Evolutionary conservation across 2,797 vertebrate species (phyloP).

Genomic region (Manis javanica): DNA sequence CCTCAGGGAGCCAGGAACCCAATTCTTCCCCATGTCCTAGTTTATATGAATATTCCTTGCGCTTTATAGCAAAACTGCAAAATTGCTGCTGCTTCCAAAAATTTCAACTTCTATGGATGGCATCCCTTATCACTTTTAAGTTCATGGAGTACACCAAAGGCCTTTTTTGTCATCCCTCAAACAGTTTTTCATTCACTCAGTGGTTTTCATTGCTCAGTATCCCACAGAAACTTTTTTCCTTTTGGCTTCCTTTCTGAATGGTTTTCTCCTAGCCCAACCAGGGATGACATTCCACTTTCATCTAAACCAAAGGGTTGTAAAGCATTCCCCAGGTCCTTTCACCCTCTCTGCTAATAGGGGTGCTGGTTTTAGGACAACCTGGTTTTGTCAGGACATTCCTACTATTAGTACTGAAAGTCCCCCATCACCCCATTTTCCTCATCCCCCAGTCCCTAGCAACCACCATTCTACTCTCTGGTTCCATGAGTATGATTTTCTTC

Average conservation of each 20-base stretch:
- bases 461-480: neutral
- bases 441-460: neutral
- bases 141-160: neutral
- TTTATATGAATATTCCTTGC: neutral
- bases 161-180: neutral
- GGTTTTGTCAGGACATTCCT: neutral
- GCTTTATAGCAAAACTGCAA: neutral
- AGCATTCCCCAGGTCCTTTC: neutral
- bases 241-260: constrained; percentile 45
- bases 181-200: neutral
- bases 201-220: neutral
- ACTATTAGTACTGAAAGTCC: constrained; percentile 40
- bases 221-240: neutral
- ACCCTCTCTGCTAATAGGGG: neutral
- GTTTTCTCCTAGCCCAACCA: constrained; percentile 29
- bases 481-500: neutral
- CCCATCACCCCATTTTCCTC: neutral
- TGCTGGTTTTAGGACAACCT: constrained; percentile 40
- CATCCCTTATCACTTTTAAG: neutral
- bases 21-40: neutral
- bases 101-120: neutral
- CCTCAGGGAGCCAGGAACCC: neutral
- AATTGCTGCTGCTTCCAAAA: constrained; percentile 25
- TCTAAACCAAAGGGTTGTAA: constrained; percentile 20
- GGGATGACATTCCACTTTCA: neutral